Conservation (phyloP, 2,888 invertebrate species). For the Deroplatys truncata region DNA sequence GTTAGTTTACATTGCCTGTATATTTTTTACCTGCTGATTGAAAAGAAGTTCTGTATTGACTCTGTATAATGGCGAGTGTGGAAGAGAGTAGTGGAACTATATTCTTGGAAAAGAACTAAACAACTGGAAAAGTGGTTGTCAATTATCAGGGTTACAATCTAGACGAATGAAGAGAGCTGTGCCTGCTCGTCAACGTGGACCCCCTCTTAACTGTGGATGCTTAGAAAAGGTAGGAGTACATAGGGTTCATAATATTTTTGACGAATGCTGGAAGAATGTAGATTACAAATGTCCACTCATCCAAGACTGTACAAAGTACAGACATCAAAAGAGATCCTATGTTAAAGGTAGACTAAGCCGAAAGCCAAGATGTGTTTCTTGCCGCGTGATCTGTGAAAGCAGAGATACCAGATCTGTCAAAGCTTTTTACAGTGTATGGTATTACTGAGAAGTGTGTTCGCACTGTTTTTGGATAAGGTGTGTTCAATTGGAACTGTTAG, state of each 20-base stretch:
- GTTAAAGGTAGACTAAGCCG: background rate
- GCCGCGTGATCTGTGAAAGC: background rate
- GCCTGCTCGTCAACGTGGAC: background rate
- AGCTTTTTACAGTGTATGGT: background rate
- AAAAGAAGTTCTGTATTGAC: no score
- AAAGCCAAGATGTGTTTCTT: background rate
- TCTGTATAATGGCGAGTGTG: no score
- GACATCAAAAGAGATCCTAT: background rate
- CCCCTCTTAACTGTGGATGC: background rate
- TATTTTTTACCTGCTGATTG: no score
- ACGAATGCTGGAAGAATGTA: background rate
- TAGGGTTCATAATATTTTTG: no score
- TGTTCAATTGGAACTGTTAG: background rate
- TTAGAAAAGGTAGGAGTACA: no score
- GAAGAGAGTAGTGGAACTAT: no score
- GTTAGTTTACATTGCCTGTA: no score
- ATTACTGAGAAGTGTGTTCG: no score
- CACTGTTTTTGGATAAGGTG: background rate
- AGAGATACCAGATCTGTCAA: background rate
- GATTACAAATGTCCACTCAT: background rate
- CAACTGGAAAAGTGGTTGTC: no score
- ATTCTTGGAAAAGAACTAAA: no score
- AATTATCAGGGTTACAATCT: no score
- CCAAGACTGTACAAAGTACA: background rate
- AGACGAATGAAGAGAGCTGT: background rate